Conservation (phyloP, 2,113 vertebrate genomes). For the Chaetops frenatus region DNA sequence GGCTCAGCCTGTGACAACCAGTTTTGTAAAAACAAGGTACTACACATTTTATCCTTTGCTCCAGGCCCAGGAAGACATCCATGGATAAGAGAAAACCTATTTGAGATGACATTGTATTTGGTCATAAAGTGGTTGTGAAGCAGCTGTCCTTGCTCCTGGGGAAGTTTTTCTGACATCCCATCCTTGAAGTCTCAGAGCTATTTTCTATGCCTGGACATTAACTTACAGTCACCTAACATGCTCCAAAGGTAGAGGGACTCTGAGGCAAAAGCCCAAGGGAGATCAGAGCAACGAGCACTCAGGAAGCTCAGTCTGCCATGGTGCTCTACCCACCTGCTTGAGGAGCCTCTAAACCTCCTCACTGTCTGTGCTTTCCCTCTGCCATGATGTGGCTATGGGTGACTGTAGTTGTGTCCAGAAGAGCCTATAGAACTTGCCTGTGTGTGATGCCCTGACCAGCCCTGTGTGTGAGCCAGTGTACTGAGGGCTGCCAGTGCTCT, state of each 20-base stretch:
- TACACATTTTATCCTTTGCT: not conserved
- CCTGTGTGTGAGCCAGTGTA: not conserved
- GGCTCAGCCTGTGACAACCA: not conserved
- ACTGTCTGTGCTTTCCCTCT: not conserved
- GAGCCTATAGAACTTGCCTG: not conserved
- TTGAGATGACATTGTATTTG: not conserved
- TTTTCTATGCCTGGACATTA: not conserved
- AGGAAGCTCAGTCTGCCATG: not conserved
- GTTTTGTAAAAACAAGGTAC: not conserved
- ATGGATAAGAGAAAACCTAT: not conserved
- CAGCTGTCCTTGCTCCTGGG: not conserved
- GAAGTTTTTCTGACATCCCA: not conserved
- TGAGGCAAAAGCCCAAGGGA: not conserved
- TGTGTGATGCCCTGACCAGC: fast-evolving
- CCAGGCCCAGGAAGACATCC: not conserved
- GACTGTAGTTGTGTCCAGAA: not conserved
- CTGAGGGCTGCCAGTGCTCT: not conserved
- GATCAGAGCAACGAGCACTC: not conserved
- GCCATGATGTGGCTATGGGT: not conserved
- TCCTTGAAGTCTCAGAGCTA: not conserved
- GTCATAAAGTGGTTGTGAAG: not conserved
- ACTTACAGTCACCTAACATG: not conserved
- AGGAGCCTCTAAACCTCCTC: not conserved
- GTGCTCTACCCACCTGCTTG: not conserved
- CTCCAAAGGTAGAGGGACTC: not conserved